phyloP scores from a whole-genome alignment of 2,113 vertebrate genomes.

The Pedetes capensis region DNA sequence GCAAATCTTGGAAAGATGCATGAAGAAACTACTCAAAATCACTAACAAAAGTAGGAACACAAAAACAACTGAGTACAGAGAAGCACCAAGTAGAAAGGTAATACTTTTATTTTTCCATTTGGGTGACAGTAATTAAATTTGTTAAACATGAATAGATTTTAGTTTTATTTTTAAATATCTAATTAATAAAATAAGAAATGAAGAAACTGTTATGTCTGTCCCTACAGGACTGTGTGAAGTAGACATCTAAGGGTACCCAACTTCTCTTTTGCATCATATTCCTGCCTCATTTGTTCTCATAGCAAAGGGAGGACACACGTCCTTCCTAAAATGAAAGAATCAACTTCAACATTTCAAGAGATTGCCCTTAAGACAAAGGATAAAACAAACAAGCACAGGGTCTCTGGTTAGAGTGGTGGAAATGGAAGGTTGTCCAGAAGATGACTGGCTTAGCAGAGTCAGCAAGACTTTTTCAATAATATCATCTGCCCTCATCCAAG shows the following conservation, averaged over 20 bases:
- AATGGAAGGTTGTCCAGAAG: neutral
- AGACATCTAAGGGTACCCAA: neutral
- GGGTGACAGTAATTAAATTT: neutral
- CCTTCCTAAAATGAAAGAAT: neutral
- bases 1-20: neutral
- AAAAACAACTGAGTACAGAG: neutral
- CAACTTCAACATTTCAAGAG: neutral
- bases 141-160: neutral
- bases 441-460: neutral
- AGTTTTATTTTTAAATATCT: neutral
- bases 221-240: neutral
- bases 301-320: neutral
- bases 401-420: neutral
- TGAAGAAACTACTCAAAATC: neutral
- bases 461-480: neutral
- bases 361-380: neutral
- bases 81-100: neutral
- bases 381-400: neutral
- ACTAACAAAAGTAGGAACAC: neutral
- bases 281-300: neutral
- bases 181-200: neutral
- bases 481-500: too few species aligned
- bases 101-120: neutral
- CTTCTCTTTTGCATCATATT: neutral
- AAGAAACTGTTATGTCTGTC: neutral